Percentiles rank a stretch among this genome's conserved stretches.
These are phyloP conservation scores for Esperia sulphurella DNA, from an alignment of 2,888 invertebrate genomes.

Conservation along the genomic window DNA sequence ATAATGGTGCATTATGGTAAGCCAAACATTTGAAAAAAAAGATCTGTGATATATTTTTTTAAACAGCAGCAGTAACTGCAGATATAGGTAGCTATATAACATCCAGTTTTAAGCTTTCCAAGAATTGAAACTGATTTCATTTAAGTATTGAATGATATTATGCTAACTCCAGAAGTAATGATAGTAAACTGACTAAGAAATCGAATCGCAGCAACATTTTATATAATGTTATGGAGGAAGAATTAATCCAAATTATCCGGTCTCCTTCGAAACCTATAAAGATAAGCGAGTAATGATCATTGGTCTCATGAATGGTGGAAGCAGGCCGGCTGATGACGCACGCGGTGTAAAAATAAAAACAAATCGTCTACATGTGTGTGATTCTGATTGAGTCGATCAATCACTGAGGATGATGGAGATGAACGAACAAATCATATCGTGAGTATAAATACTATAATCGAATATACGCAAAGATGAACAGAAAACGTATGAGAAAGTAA, in stretches of 20 bases:
- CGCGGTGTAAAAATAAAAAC: slow-evolving; percentile 1
- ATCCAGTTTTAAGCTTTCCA: no score
- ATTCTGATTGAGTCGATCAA: slow-evolving; percentile 7
- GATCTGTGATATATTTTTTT: no score
- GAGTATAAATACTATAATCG: neutral
- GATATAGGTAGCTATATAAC: no score
- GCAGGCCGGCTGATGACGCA: slow-evolving; percentile 1
- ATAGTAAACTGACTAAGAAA: neutral
- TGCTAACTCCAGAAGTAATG: neutral
- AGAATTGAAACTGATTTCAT: no score
- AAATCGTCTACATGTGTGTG: neutral
- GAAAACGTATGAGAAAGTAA: neutral
- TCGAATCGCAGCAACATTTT: neutral
- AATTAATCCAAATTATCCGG: neutral
- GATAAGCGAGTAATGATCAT: neutral
- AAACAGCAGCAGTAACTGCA: no score
- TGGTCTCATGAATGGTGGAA: neutral
- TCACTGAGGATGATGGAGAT: neutral
- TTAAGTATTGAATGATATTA: neutral
- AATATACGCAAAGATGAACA: neutral
- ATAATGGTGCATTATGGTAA: no score
- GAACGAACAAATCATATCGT: neutral
- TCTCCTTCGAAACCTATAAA: neutral
- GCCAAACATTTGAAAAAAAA: no score
- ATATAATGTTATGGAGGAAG: neutral